Percentiles rank a stretch among this genome's conserved stretches.
phyloP scores from a whole-genome alignment of 1,140 invertebrate species.

The Microplitis mediator region DNA sequence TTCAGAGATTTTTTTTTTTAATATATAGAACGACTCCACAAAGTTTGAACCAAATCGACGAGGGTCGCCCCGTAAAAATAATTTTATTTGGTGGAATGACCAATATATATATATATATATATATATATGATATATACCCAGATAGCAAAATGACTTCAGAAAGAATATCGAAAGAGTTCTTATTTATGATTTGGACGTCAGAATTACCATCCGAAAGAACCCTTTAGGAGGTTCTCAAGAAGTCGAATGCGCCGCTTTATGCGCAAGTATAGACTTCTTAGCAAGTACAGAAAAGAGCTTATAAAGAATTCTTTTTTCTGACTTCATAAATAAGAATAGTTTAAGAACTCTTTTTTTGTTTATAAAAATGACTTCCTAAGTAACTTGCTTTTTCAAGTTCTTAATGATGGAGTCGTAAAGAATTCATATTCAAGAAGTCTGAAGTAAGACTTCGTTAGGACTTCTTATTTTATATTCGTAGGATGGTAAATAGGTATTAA shows the following conservation, averaged over 20 bases:
- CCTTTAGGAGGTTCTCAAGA: background rate
- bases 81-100: too few relatives aligned
- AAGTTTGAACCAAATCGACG: too few relatives aligned
- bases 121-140: too few relatives aligned
- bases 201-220: background rate
- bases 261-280: slow-evolving; percentile 1
- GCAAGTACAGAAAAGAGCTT: background rate
- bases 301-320: slow-evolving; percentile 8
- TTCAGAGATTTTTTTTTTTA: too few relatives aligned
- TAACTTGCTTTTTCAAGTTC: background rate
- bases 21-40: too few relatives aligned
- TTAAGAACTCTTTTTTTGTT: background rate
- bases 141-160: slow-evolving; percentile 1
- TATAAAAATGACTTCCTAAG: slow-evolving; percentile 3
- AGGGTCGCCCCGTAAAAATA: too few relatives aligned
- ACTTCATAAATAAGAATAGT: background rate
- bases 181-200: background rate
- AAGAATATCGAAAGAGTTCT: slow-evolving; percentile 9
- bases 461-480: background rate
- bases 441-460: background rate
- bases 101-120: too few relatives aligned
- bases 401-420: background rate
- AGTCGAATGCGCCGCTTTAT: slow-evolving; percentile 11
- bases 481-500: background rate
- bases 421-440: background rate